Evolutionary conservation across 2,888 invertebrate genomes (phyloP).

Genomic region (Isoperla grammatica): DNA sequence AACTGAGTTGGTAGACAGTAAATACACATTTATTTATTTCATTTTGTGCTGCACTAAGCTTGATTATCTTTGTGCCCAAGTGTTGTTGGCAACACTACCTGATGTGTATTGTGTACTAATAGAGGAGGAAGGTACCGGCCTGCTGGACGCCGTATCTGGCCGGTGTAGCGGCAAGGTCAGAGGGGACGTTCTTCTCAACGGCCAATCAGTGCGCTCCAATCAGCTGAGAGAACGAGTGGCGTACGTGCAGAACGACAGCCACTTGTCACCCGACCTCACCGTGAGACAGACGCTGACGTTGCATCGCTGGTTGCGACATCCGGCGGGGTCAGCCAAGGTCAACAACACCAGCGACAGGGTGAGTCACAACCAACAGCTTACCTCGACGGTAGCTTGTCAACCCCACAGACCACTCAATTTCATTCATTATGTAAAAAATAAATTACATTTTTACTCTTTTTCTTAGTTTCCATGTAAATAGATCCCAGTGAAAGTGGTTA

Average conservation of each 20-base stretch:
- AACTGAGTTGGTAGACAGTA: no score
- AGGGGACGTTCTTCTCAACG: conserved; percentile 83
- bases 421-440: no score
- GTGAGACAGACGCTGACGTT: conserved; percentile 85
- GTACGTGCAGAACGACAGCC: conserved; percentile 67
- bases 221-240: conserved; percentile 67
- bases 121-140: conserved; percentile 76
- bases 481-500: no score
- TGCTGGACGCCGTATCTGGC: conserved; percentile 83
- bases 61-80: no score
- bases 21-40: no score
- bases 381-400: no score
- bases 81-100: no score
- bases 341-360: conserved; percentile 72
- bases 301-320: conserved; percentile 64
- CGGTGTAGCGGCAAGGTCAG: conserved; percentile 49
- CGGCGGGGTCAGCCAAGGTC: conserved; percentile 47
- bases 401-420: no score
- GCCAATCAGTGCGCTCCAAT: conserved; percentile 68
- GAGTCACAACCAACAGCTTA: conserved; percentile 38
- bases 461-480: no score
- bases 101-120: no score
- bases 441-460: no score
- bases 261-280: conserved; percentile 80
- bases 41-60: no score